Conservation (phyloP, 2,888 invertebrate genomes). For the Drosophila diplacantha region DNA sequence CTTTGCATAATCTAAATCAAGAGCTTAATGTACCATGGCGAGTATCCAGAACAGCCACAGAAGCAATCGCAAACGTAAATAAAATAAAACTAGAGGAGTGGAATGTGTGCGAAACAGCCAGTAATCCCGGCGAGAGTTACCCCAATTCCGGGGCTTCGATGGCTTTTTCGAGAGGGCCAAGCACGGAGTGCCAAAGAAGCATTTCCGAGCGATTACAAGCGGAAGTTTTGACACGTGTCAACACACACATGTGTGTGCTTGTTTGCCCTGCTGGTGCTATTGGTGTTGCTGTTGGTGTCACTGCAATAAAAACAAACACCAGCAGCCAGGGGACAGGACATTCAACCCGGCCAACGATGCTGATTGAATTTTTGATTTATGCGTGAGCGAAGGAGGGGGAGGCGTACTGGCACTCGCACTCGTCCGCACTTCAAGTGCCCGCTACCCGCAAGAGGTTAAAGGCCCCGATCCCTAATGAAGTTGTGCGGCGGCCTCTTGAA, state of each 20-base stretch:
- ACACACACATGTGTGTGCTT: conserved; percentile 54
- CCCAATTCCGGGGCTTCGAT: conserved; percentile 60
- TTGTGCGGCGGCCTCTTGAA: conserved; percentile 69
- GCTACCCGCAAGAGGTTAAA: conserved; percentile 45
- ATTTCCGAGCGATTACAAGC: conserved; percentile 71
- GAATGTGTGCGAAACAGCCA: conserved; percentile 45
- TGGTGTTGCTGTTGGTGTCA: conserved; percentile 48
- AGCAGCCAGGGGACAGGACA: conserved; percentile 42
- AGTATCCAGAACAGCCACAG: conserved; percentile 29
- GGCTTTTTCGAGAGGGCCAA: conserved; percentile 46
- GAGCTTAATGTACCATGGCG: conserved; percentile 68
- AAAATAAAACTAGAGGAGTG: conserved; percentile 37
- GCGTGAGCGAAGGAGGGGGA: conserved; percentile 20
- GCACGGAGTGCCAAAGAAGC: conserved; percentile 65
- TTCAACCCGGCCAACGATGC: conserved; percentile 46
- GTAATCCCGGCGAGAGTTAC: conserved; percentile 56
- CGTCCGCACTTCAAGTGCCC: conserved; percentile 50
- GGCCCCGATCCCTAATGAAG: conserved; percentile 59
- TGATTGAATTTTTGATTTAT: conserved; percentile 75
- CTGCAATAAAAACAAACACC: conserved; percentile 68
- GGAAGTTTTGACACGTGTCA: conserved; percentile 77
- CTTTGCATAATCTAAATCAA: conserved; percentile 70
- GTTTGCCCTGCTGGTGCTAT: conserved; percentile 18
- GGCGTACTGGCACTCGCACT: neutral
- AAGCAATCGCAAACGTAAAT: conserved; percentile 21